Percentiles rank a stretch among this genome's conserved stretches.
Conservation (phyloP, 2,888 invertebrate species). For the Pristionchus japonicus region DNA sequence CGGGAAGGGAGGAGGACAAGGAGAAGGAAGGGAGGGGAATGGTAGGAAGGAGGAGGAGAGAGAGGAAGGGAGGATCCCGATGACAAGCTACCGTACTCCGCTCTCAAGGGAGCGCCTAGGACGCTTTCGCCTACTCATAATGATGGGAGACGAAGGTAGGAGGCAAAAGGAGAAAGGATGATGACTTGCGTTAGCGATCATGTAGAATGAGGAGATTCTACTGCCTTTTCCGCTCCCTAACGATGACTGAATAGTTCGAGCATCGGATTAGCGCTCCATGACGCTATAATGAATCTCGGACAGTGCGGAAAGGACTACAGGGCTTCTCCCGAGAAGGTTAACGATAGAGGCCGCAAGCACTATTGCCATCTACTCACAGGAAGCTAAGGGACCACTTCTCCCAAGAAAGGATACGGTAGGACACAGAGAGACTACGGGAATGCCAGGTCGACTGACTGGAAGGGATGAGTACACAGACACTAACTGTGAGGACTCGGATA, state of each 20-base stretch:
- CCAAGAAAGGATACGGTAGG: no score
- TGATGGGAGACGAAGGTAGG: neutral
- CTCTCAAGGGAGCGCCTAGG: neutral
- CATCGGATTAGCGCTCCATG: neutral
- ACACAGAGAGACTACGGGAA: no score
- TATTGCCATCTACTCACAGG: no score
- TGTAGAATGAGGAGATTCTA: no score
- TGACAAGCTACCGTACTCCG: neutral
- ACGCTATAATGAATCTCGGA: neutral
- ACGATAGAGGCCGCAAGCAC: neutral
- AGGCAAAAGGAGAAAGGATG: no score
- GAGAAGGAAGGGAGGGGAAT: neutral
- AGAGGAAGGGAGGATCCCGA: neutral
- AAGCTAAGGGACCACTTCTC: no score
- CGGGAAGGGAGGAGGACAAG: neutral
- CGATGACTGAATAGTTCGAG: conserved; percentile 10
- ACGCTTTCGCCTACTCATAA: neutral
- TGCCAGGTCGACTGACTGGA: neutral
- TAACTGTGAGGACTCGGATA: conserved; percentile 29
- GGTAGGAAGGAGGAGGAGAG: neutral
- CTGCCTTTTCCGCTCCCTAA: no score
- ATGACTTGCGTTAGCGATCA: no score
- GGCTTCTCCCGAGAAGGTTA: neutral
- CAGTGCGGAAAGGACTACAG: neutral
- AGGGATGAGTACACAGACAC: neutral